Percentiles rank a stretch among this genome's conserved stretches.
Conservation (phyloP, 2,113 vertebrate genomes). For the Myrmecobius fasciatus region DNA sequence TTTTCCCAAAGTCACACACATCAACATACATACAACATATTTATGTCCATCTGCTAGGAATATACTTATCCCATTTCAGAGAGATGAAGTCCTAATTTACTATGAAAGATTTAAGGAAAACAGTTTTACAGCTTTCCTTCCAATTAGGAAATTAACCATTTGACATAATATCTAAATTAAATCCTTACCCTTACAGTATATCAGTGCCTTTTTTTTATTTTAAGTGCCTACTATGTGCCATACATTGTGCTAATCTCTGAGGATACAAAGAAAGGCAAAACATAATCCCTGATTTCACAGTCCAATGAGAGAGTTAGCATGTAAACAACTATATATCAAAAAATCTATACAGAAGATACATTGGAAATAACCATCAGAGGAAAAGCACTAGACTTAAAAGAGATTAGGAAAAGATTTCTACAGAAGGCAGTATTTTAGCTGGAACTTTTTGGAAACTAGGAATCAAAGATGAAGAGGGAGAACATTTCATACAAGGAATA, state of each 20-base stretch:
- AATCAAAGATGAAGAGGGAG: neutral
- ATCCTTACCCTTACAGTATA: neutral
- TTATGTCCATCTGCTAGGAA: neutral
- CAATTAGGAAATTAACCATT: neutral
- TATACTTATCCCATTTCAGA: neutral
- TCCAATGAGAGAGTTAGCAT: no score
- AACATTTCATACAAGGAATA: neutral
- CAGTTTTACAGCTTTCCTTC: neutral
- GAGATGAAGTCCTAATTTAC: neutral
- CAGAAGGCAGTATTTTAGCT: neutral
- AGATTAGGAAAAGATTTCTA: neutral
- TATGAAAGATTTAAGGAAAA: neutral
- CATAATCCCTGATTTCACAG: no score
- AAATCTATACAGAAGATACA: neutral
- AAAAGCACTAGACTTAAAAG: neutral
- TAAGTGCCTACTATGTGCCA: no score
- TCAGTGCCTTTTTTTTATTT: no score
- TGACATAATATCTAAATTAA: neutral
- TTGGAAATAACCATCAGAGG: neutral
- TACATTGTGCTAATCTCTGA: neutral
- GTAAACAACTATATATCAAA: no score
- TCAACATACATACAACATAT: neutral
- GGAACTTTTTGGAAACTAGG: neutral
- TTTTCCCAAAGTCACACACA: neutral
- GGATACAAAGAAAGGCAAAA: neutral